These are phyloP conservation scores for Netta rufina DNA, from an alignment of 2,797 vertebrate species.

Conservation along the genomic window DNA sequence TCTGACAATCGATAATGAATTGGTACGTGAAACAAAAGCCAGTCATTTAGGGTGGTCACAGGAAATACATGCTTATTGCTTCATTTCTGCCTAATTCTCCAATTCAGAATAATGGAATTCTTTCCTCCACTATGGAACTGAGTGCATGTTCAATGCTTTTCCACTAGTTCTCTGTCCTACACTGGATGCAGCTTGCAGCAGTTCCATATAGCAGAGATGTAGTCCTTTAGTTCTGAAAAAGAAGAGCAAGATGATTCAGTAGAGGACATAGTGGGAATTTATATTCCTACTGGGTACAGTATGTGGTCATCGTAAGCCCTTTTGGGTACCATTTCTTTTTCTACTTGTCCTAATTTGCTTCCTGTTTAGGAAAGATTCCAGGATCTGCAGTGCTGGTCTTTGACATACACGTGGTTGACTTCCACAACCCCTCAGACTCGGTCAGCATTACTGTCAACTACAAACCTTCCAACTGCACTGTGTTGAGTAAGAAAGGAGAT, in stretches of 20 bases:
- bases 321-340: not conserved
- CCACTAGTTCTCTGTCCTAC: not conserved
- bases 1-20: not conserved
- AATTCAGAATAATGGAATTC: not conserved
- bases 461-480: conserved; percentile 86
- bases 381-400: conserved; percentile 97
- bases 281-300: not conserved
- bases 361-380: conserved; percentile 86
- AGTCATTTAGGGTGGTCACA: not conserved
- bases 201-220: not conserved
- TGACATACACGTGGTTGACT: conserved; percentile 92
- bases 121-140: not conserved
- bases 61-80: not conserved
- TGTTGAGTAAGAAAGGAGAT: conserved; percentile 91
- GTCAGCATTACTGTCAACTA: conserved; percentile 82
- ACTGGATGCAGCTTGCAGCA: not conserved
- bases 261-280: not conserved
- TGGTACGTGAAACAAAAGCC: not conserved
- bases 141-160: not conserved
- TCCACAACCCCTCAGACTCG: conserved; percentile 92
- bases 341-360: not conserved
- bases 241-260: not conserved
- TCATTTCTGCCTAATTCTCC: not conserved
- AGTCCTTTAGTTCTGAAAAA: not conserved
- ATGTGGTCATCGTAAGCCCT: not conserved